Evolutionary conservation across 2,888 invertebrate genomes (phyloP).

Genomic region (Leptopilina myrica): DNA sequence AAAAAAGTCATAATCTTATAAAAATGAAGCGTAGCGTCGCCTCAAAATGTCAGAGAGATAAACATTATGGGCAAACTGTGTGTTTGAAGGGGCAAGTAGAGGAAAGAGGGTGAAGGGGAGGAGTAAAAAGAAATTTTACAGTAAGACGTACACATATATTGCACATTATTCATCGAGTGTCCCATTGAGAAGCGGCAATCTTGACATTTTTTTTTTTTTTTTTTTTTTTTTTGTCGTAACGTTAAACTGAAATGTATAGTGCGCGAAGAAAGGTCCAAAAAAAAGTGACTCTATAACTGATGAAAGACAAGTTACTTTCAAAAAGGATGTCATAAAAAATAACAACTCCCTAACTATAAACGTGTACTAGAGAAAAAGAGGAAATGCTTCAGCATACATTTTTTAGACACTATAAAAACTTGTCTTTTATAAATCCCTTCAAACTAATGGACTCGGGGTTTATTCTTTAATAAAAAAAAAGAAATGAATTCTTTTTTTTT

Average conservation of each 20-base stretch:
- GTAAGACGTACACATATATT: constrained; percentile 10
- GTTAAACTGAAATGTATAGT: background rate
- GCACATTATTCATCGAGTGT: constrained; percentile 9
- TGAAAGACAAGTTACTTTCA: background rate
- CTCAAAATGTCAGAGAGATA: constrained; percentile 16
- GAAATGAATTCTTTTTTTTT: too few species aligned
- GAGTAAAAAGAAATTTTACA: background rate
- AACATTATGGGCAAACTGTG: background rate
- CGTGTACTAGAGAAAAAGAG: background rate
- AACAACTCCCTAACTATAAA: background rate
- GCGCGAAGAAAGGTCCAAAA: background rate
- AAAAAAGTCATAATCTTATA: constrained; percentile 33
- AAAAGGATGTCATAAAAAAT: constrained; percentile 13
- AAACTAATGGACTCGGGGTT: too few species aligned
- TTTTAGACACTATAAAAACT: constrained; percentile 1
- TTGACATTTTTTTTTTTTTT: background rate
- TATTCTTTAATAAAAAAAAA: too few species aligned
- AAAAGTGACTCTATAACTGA: background rate
- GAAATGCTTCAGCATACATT: background rate
- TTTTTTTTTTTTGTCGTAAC: background rate
- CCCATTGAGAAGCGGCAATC: background rate
- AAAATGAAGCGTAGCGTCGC: constrained; percentile 20
- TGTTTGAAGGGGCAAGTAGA: background rate
- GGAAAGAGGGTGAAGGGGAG: background rate
- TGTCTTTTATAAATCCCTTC: background rate